Evolutionary conservation across 1,140 invertebrate species (phyloP).

Genomic region (Anoplolepis gracilipes): DNA sequence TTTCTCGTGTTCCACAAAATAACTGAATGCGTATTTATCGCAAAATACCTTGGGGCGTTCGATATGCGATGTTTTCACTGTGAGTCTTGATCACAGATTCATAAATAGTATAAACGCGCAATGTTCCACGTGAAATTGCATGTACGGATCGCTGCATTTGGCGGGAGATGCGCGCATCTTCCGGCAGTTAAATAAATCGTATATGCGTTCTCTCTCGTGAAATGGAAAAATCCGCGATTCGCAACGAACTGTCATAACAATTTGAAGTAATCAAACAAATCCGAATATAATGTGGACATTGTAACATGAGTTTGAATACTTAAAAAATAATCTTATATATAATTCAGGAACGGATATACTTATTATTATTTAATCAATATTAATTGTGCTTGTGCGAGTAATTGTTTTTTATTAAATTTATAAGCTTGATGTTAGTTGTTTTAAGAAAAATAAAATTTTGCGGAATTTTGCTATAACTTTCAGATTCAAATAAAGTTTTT

Average conservation of each 20-base stretch:
- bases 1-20: not conserved
- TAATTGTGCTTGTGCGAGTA: not conserved
- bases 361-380: not conserved
- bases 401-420: constrained; percentile 2
- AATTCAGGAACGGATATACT: not conserved
- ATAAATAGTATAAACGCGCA: constrained; percentile 24
- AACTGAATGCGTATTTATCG: not conserved
- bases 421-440: not conserved
- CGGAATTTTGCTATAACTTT: not conserved
- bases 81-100: not conserved
- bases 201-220: not conserved
- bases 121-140: constrained; percentile 28
- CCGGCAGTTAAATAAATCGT: not conserved
- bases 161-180: not conserved
- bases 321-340: not conserved
- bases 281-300: not conserved
- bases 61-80: not conserved
- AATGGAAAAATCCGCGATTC: not conserved
- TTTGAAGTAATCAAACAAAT: not conserved
- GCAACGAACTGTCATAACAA: not conserved
- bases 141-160: not conserved
- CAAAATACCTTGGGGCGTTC: not conserved
- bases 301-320: not conserved
- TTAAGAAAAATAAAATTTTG: not conserved
- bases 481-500: not conserved